These are phyloP conservation scores for Tringa solitaria DNA, from an alignment of 2,113 vertebrate species.

Conservation along the genomic window DNA sequence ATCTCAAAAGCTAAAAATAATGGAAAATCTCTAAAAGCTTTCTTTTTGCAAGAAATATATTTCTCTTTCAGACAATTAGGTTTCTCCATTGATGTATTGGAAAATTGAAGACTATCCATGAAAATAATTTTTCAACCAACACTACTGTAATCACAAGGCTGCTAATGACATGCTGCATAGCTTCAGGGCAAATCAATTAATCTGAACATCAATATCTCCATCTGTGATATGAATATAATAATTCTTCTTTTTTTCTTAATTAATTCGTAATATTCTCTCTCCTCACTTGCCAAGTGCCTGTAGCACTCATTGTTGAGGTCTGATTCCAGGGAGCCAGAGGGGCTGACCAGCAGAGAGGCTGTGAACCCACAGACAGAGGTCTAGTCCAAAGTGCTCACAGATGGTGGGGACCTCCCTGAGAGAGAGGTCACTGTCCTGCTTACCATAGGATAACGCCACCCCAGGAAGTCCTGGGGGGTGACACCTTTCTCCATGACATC, in stretches of 20 bases:
- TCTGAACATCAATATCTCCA: conserved; percentile 62
- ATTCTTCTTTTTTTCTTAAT: conserved; percentile 38
- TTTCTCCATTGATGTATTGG: background rate
- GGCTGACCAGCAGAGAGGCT: background rate
- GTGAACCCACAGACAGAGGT: background rate
- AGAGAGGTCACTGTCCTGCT: background rate
- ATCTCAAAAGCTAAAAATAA: background rate
- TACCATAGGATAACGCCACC: accelerated
- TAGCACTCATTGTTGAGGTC: background rate
- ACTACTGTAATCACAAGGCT: conserved; percentile 16
- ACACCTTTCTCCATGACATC: background rate
- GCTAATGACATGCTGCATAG: conserved; percentile 38
- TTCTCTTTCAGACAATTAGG: background rate
- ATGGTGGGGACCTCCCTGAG: background rate
- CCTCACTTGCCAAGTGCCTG: background rate
- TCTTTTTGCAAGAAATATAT: background rate
- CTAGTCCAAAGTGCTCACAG: accelerated
- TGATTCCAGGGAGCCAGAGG: background rate
- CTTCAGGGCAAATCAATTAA: conserved; percentile 61
- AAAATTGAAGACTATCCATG: background rate
- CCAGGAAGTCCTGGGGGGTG: background rate
- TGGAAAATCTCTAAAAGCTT: background rate
- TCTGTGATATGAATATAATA: conserved; percentile 55
- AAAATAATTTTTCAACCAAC: conserved; percentile 5
- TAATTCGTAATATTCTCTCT: conserved; percentile 27